Evolutionary conservation across 2,113 vertebrate species (phyloP).

Genomic region (Ascaphus truei): DNA sequence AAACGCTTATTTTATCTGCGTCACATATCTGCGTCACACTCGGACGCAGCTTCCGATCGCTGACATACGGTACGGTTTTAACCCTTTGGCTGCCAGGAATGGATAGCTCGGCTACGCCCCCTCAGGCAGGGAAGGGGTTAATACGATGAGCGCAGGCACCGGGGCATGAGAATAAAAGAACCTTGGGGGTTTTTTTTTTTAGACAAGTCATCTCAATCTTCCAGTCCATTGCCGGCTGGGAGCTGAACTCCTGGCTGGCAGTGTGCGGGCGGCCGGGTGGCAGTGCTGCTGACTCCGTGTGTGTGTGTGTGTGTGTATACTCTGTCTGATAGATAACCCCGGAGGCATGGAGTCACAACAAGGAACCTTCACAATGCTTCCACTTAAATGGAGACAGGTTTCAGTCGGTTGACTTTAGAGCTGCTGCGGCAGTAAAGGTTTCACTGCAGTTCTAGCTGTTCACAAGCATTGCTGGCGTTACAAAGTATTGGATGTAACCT

Average conservation of each 20-base stretch:
- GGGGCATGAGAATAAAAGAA: no score
- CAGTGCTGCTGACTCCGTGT: background rate
- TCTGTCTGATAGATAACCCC: conserved; percentile 3
- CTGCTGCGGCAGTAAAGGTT: conserved; percentile 13
- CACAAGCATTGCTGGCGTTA: no score
- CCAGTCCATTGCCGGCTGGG: conserved; percentile 20
- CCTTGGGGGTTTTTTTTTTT: background rate
- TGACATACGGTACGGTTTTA: no score
- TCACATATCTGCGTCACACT: no score
- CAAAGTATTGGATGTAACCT: no score
- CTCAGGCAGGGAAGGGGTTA: background rate
- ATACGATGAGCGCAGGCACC: conserved; percentile 8
- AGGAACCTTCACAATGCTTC: conserved; percentile 37
- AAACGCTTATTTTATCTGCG: no score
- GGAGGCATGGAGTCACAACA: background rate
- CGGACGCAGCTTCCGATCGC: no score
- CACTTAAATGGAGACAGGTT: conserved; percentile 37
- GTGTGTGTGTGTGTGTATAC: conserved; percentile 12
- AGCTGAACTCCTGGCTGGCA: conserved; percentile 1
- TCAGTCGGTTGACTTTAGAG: conserved; percentile 25
- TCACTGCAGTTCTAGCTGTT: background rate
- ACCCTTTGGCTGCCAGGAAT: background rate
- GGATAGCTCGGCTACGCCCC: background rate
- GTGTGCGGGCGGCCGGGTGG: conserved; percentile 9
- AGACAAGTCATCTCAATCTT: conserved; percentile 12